Evolutionary conservation across 2,888 invertebrate genomes (phyloP).

Genomic region (Pandemis corylana): DNA sequence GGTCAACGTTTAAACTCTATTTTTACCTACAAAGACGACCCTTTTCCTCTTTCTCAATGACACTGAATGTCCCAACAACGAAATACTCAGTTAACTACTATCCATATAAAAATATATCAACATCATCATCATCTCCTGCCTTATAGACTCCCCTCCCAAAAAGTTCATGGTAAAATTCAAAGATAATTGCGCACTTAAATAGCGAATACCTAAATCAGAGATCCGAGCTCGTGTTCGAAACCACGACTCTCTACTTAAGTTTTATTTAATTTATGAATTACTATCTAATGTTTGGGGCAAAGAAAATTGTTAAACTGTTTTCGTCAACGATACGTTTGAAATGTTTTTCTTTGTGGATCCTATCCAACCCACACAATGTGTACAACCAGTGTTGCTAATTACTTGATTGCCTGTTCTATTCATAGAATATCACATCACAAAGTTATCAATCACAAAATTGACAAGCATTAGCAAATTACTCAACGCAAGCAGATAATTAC

Average conservation of each 20-base stretch:
- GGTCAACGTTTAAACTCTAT: not conserved
- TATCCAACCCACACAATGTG: not conserved
- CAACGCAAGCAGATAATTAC: slow-evolving; percentile 45
- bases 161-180: too few species aligned
- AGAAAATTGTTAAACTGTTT: too few species aligned
- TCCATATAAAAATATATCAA: too few species aligned
- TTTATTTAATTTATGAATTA: too few species aligned
- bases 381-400: slow-evolving; percentile 8
- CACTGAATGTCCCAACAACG: not conserved
- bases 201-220: too few species aligned
- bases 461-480: slow-evolving; percentile 42
- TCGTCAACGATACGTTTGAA: not conserved
- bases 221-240: too few species aligned
- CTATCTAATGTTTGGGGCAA: too few species aligned
- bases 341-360: not conserved
- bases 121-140: too few species aligned
- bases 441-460: slow-evolving; percentile 40
- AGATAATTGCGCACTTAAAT: too few species aligned
- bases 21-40: not conserved
- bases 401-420: slow-evolving; percentile 27
- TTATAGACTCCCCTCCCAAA: too few species aligned
- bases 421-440: slow-evolving; percentile 21
- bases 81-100: too few species aligned
- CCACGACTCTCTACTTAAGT: too few species aligned
- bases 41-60: not conserved